These are phyloP conservation scores for Eristalis tenax DNA, from an alignment of 2,888 invertebrate genomes.

Conservation along the genomic window DNA sequence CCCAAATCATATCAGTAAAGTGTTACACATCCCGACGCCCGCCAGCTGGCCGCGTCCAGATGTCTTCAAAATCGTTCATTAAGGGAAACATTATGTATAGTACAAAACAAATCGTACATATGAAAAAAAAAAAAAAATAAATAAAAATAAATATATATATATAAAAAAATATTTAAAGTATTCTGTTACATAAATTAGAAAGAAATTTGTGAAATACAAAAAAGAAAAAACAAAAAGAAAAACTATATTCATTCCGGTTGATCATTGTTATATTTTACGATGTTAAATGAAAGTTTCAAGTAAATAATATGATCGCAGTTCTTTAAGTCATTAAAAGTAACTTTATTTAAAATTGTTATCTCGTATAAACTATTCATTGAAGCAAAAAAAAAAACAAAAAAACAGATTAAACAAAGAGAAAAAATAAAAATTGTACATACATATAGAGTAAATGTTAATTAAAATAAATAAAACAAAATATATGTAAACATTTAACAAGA, in stretches of 20 bases:
- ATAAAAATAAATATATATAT: constrained; percentile 13
- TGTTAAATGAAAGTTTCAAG: constrained; percentile 52
- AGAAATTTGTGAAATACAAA: constrained; percentile 18
- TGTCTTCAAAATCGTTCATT: constrained; percentile 53
- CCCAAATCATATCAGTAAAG: constrained; percentile 69
- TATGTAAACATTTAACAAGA: background rate
- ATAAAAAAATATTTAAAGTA: constrained; percentile 33
- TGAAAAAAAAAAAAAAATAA: constrained; percentile 38
- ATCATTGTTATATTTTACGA: constrained; percentile 57
- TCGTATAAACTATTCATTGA: constrained; percentile 37
- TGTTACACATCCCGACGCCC: constrained; percentile 49
- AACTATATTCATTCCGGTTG: constrained; percentile 36
- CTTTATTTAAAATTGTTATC: constrained; percentile 42
- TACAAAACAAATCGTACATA: constrained; percentile 72
- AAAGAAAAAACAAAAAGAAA: background rate
- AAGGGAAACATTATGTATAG: constrained; percentile 67
- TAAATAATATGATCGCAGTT: constrained; percentile 35
- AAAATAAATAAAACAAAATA: constrained; percentile 21
- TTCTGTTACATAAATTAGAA: constrained; percentile 45
- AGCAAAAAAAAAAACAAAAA: constrained; percentile 26
- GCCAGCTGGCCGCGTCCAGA: constrained; percentile 18
- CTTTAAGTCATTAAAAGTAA: constrained; percentile 41
- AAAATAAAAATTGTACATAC: constrained; percentile 44
- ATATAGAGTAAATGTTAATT: constrained; percentile 46
- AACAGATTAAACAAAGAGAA: background rate